Evolutionary conservation across 2,888 invertebrate genomes (phyloP).

Genomic region (Cephonodes hylas): DNA sequence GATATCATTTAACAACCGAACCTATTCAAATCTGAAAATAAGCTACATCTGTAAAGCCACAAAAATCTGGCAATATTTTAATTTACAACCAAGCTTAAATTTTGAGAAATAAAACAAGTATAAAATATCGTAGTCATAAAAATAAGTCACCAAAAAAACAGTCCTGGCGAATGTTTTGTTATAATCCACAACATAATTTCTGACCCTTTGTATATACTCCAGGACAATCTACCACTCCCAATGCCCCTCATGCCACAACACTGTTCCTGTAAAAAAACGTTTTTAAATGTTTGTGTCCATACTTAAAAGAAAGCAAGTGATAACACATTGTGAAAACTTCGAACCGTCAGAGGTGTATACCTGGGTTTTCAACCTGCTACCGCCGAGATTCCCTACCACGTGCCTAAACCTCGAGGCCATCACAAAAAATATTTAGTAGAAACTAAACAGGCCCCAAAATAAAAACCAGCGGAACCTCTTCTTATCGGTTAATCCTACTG

Average conservation of each 20-base stretch:
- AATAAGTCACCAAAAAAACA: conserved; percentile 86
- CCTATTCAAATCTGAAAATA: neutral
- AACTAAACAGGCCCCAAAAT: too few species aligned
- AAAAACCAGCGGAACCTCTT: too few species aligned
- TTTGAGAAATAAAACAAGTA: neutral
- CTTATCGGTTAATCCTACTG: too few species aligned
- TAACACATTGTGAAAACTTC: too few species aligned
- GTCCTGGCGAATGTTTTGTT: conserved; percentile 86
- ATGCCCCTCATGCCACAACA: conserved; percentile 96
- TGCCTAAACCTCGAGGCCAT: too few species aligned
- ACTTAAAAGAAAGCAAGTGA: too few species aligned
- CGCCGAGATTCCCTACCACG: too few species aligned
- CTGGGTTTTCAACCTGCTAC: too few species aligned
- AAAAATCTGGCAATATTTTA: neutral
- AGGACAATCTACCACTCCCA: conserved; percentile 90
- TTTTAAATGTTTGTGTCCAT: too few species aligned
- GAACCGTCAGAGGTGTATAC: too few species aligned
- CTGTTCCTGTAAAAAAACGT: conserved; percentile 82
- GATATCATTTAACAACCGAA: neutral
- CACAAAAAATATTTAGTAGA: too few species aligned
- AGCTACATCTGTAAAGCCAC: neutral
- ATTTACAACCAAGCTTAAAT: neutral
- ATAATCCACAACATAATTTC: conserved; percentile 91
- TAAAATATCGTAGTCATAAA: neutral
- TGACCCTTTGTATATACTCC: conserved; percentile 92